Base-by-base conservation (phyloP, 2,113 vertebrate genomes). In the Silurus asotus region DNA sequence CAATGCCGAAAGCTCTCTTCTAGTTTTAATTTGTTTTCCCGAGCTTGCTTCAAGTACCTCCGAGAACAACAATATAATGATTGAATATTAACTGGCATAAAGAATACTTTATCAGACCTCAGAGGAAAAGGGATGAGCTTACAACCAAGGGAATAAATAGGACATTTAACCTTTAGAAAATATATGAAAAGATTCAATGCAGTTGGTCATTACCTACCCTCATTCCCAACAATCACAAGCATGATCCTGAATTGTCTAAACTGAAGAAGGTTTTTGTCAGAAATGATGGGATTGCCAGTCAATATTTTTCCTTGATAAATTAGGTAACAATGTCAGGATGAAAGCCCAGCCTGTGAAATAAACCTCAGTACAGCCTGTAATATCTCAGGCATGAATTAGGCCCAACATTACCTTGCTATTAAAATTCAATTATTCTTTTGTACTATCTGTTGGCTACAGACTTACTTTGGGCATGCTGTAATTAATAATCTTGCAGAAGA, bases 71-170 rank as follows among this genome's bases (percentile, higher is more conserved):
- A 77, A 82, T 82, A 72, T n/a, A 58, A 81, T 61, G 76, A 84
- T 67, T 84, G 67, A 84, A 86, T 67, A 65, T 83, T 55, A 86
- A 84, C 69, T 64, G 51, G 23, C 23, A 81, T 84, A 53, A 83
- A 86, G 49, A 55, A 86, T 78, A 59, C 74, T 53, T 83, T 67
- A 62, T 9, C 49, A 59, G 48, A 64, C 61, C 17, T 58, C 48
- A 14, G 59, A 85, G 15, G 15, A 15, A 19, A 58, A 58, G 48
- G 15, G 62, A 78, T 69, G 45, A 59, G 61, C 23, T 83, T 45
- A 88, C 84, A 78, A 45, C 59, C 51, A 58, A 25, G 67, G 61
- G 70, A 76, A 45, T 59, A 64, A 17, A 72, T 8, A 45, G 51
- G 11, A 45, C 13, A 56, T 59, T 61, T 53, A 84, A 74, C 49